Evolutionary conservation across 2,888 invertebrate genomes (phyloP).

Genomic region (Andrena camellia): DNA sequence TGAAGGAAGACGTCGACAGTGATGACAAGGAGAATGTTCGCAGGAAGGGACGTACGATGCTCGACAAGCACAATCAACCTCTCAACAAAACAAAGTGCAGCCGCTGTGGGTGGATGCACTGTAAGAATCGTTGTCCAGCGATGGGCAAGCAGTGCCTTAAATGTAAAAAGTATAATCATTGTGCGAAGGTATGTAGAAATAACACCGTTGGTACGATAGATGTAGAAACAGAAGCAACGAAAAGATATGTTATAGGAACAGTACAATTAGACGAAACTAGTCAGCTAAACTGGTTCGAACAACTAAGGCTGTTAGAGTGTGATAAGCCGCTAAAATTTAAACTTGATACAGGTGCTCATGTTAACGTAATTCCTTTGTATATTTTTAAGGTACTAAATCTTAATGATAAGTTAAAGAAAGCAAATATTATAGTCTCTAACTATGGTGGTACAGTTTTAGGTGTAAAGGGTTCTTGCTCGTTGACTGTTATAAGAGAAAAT

Average conservation of each 20-base stretch:
- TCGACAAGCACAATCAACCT: no score
- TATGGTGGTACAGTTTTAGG: background rate
- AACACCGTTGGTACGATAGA: background rate
- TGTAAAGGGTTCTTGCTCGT: background rate
- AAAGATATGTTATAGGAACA: background rate
- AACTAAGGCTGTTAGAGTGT: background rate
- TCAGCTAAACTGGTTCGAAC: background rate
- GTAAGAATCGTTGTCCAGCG: background rate
- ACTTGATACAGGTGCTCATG: background rate
- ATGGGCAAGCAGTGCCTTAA: background rate
- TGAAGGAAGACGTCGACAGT: background rate
- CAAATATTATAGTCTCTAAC: background rate
- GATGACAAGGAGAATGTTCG: conserved; percentile 1
- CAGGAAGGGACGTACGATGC: background rate
- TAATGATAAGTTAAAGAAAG: background rate
- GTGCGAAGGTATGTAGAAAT: conserved; percentile 10
- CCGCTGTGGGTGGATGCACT: background rate
- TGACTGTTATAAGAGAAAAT: background rate
- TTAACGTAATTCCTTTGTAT: background rate
- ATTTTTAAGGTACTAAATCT: background rate
- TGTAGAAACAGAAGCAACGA: background rate
- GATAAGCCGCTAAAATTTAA: background rate
- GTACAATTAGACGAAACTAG: background rate
- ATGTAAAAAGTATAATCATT: background rate
- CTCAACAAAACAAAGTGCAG: background rate